Percentiles rank a stretch among this genome's conserved stretches.
Conservation (phyloP, 2,797 vertebrate species). For the Pyrrhura leucotis region DNA sequence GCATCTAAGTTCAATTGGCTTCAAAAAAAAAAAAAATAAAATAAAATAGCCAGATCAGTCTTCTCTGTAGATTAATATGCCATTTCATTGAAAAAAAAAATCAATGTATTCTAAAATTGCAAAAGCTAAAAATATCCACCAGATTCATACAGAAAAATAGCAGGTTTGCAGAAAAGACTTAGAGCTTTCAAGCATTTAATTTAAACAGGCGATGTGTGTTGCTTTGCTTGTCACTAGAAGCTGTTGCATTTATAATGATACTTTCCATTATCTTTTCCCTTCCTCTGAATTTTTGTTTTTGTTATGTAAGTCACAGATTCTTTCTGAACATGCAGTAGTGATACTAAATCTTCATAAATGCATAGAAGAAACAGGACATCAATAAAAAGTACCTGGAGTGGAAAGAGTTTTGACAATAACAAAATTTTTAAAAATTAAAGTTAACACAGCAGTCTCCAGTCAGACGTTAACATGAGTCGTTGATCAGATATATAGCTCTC, state of each 20-base stretch:
- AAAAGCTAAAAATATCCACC: background rate
- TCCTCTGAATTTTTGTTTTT: background rate
- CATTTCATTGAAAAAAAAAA: background rate
- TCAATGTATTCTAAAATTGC: background rate
- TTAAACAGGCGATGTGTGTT: background rate
- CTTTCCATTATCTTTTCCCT: constrained; percentile 16
- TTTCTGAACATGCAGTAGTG: background rate
- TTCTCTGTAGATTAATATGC: background rate
- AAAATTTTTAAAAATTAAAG: background rate
- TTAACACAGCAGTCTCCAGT: background rate
- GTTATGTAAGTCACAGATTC: background rate
- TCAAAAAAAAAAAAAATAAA: background rate
- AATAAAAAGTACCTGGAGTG: background rate
- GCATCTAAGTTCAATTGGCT: background rate
- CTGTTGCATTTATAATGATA: background rate
- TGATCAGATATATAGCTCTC: background rate
- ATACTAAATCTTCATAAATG: constrained; percentile 9
- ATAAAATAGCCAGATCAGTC: background rate
- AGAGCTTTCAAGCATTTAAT: constrained; percentile 12
- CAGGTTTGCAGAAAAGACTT: background rate
- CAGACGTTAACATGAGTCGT: background rate
- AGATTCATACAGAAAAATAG: background rate
- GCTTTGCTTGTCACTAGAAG: constrained; percentile 9
- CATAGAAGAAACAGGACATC: background rate
- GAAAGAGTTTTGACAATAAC: constrained; percentile 28